These are phyloP conservation scores for Halocaridina rubra DNA, from an alignment of 2,888 invertebrate genomes.

Conservation along the genomic window DNA sequence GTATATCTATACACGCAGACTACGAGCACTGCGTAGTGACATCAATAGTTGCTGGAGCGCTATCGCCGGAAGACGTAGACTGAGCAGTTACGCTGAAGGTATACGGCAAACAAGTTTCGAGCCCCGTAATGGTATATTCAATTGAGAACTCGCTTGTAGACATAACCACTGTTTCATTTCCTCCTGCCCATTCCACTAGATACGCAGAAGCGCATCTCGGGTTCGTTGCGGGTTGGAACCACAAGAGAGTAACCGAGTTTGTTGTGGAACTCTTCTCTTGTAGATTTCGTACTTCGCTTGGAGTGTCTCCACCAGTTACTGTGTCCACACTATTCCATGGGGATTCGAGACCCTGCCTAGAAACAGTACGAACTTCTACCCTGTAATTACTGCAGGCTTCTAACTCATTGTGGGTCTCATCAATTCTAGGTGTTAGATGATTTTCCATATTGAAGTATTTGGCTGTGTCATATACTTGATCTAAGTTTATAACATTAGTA, in stretches of 20 bases:
- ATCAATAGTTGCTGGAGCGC: not conserved
- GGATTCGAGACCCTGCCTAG: not conserved
- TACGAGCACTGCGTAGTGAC: conserved; percentile 5
- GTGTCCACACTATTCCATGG: not conserved
- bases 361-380: not conserved
- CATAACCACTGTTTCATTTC: not conserved
- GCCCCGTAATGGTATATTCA: not conserved
- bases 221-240: conserved; percentile 35
- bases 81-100: conserved; percentile 4
- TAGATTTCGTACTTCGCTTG: conserved; percentile 4
- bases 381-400: conserved; percentile 34
- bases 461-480: too few species aligned
- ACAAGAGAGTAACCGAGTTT: conserved; percentile 15
- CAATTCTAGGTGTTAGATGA: not conserved
- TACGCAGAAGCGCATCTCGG: conserved; percentile 6
- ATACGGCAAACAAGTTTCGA: not conserved
- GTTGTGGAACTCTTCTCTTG: not conserved
- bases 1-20: too few species aligned
- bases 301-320: not conserved
- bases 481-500: conserved; percentile 1
- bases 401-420: conserved; percentile 9
- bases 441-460: too few species aligned
- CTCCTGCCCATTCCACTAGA: not conserved
- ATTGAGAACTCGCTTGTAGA: not conserved
- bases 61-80: not conserved